These are phyloP conservation scores for Tringa solitaria DNA, from an alignment of 2,113 vertebrate genomes.

Conservation along the genomic window DNA sequence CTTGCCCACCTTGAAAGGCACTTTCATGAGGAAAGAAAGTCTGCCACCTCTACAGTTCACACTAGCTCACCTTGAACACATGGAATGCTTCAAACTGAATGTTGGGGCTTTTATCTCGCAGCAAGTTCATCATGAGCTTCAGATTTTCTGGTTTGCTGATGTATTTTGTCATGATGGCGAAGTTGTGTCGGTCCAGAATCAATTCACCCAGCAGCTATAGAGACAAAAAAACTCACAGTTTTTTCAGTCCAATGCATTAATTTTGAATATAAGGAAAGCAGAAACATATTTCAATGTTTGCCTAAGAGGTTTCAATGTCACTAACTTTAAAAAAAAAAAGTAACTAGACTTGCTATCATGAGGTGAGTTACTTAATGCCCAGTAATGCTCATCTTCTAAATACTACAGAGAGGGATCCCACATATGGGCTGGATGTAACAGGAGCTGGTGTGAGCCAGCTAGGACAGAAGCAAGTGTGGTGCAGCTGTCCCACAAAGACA, in stretches of 20 bases:
- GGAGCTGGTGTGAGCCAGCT: neutral
- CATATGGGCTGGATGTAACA: neutral
- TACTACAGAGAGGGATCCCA: neutral
- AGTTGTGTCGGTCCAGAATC: conserved; percentile 95
- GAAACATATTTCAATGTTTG: neutral
- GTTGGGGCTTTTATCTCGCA: conserved; percentile 95
- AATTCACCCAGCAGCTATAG: conserved; percentile 90
- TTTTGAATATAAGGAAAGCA: neutral
- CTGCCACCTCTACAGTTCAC: neutral
- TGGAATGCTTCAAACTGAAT: conserved; percentile 99
- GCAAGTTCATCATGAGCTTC: conserved; percentile 97
- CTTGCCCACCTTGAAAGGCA: neutral
- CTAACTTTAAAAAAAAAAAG: neutral
- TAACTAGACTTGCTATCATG: neutral
- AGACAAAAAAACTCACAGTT: neutral
- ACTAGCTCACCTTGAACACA: conserved; percentile 89
- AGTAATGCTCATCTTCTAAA: neutral
- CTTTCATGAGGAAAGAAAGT: neutral
- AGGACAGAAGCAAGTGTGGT: neutral
- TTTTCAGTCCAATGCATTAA: neutral
- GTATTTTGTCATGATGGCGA: conserved; percentile 94
- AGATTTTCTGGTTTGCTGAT: conserved; percentile 98
- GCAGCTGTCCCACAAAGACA: neutral
- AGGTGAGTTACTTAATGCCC: neutral
- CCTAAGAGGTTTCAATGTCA: neutral